Evolutionary conservation across 2,797 vertebrate genomes (phyloP).

Genomic region (Aldrovandia affinis): DNA sequence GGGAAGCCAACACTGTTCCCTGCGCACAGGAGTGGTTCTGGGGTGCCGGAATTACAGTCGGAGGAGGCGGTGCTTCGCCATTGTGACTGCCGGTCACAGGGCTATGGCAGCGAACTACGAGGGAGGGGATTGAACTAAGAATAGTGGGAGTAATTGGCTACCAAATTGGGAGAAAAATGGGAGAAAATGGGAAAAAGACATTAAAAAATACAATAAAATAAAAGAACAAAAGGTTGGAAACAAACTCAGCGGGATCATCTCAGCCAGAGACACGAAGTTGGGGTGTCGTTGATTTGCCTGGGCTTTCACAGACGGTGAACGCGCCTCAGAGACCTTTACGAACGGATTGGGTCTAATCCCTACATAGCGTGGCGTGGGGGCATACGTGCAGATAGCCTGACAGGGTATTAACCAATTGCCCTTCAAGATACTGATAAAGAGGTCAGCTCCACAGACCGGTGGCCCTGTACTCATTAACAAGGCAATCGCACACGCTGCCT

Average conservation of each 20-base stretch:
- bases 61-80: no score
- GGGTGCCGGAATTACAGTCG: no score
- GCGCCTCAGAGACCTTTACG: not conserved
- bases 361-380: not conserved
- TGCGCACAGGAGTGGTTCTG: no score
- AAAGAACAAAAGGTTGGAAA: not conserved
- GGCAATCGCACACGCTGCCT: slow-evolving; percentile 23
- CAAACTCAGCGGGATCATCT: not conserved
- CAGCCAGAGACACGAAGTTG: not conserved
- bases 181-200: no score
- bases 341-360: slow-evolving; percentile 5
- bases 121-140: no score
- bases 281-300: not conserved
- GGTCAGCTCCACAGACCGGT: slow-evolving; percentile 3
- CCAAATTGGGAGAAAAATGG: no score
- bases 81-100: no score
- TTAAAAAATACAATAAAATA: no score
- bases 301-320: not conserved
- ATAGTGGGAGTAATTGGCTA: no score
- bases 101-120: no score
- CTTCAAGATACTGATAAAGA: slow-evolving; percentile 37
- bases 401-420: slow-evolving; percentile 36
- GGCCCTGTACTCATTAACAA: slow-evolving; percentile 42
- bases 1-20: no score
- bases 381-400: not conserved